Evolutionary conservation across 2,797 vertebrate species (phyloP).

Genomic region (Karalla daura): DNA sequence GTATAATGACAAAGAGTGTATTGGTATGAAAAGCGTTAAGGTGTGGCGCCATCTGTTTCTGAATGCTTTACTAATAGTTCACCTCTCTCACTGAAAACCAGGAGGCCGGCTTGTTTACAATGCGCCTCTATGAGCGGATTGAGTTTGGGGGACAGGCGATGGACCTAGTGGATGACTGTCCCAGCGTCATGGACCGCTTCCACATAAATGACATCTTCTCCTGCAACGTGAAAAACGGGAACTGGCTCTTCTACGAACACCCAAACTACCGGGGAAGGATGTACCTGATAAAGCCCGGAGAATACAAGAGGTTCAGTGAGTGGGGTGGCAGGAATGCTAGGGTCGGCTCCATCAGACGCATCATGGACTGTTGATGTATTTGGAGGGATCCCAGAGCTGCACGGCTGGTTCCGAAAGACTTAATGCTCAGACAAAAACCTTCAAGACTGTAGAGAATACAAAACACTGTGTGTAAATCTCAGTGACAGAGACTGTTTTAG

Average conservation of each 20-base stretch:
- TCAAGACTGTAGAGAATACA: background rate
- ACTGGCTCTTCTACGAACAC: slow-evolving; percentile 78
- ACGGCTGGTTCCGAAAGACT: background rate
- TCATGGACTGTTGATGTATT: slow-evolving; percentile 63
- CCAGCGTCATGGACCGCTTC: slow-evolving; percentile 76
- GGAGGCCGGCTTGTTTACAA: slow-evolving; percentile 52
- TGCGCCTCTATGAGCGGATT: slow-evolving; percentile 75
- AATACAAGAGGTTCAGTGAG: slow-evolving; percentile 78
- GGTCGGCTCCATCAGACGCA: slow-evolving; percentile 77
- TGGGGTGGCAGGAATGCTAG: slow-evolving; percentile 71
- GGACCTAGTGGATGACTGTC: slow-evolving; percentile 79
- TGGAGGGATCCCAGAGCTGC: background rate
- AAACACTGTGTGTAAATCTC: background rate
- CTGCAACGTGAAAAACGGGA: slow-evolving; percentile 70
- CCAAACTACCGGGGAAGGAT: slow-evolving; percentile 72
- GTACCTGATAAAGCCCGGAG: slow-evolving; percentile 73
- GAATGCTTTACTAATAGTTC: background rate
- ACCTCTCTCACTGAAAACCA: slow-evolving; percentile 20
- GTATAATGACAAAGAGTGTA: background rate
- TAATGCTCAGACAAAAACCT: background rate
- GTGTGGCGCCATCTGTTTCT: background rate
- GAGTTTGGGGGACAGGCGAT: slow-evolving; percentile 81
- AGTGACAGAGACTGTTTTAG: slow-evolving; percentile 1
- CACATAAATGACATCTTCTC: slow-evolving; percentile 76
- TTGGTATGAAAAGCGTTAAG: background rate